Percentiles rank a stretch among this genome's conserved stretches.
These are phyloP conservation scores for Chaetogeoica ovagalla DNA, from an alignment of 2,888 invertebrate species.

Conservation along the genomic window DNA sequence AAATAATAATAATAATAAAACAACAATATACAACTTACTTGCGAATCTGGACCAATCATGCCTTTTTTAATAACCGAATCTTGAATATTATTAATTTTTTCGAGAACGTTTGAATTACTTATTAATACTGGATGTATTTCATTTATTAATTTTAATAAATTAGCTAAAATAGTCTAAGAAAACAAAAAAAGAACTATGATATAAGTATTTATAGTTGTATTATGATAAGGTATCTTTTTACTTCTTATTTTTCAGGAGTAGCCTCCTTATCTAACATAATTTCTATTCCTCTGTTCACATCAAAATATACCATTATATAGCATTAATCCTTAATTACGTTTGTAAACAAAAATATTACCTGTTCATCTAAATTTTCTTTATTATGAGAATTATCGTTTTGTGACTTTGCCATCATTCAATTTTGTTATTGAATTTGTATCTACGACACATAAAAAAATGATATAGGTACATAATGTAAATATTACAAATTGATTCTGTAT, in stretches of 20 bases:
- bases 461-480: no score
- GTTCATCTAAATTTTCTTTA: slow-evolving; percentile 37
- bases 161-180: slow-evolving; percentile 15
- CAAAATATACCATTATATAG: no score
- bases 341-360: slow-evolving; percentile 20
- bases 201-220: not conserved
- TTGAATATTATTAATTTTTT: slow-evolving; percentile 76
- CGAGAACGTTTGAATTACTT: slow-evolving; percentile 79
- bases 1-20: no score
- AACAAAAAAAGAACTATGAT: not conserved
- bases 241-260: no score
- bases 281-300: no score
- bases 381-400: not conserved
- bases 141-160: slow-evolving; percentile 59
- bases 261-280: no score
- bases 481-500: no score
- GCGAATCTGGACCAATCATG: slow-evolving; percentile 62
- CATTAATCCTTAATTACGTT: not conserved
- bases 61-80: slow-evolving; percentile 64
- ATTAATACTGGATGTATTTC: slow-evolving; percentile 80
- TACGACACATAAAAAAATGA: not conserved
- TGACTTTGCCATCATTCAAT: not conserved
- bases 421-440: slow-evolving; percentile 12
- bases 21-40: slow-evolving; percentile 58
- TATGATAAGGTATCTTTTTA: no score